Base-by-base conservation (phyloP, 2,888 invertebrate species). In the Sinopyrophorus schimmeli region DNA sequence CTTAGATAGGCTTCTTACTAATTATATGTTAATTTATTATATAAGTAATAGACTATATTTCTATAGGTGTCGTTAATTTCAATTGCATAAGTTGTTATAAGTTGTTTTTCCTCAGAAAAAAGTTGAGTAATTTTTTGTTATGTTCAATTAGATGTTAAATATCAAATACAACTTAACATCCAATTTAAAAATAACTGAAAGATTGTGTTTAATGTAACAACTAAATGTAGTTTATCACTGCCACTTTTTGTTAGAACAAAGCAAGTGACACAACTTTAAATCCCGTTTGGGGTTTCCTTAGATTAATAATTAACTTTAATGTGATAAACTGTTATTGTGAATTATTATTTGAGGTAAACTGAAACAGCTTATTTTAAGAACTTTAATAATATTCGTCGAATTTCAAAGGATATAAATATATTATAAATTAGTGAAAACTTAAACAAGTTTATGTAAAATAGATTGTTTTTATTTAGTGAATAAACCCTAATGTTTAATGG, bases 331-430 rank as follows among this genome's bases (percentile, higher is more conserved):
- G 55, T 41, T 35, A 46, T 41, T 24, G 44, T 51, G 57, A 54
- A 59, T 55, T 54, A 42, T 54, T 56, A 47, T 35, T 44, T 55
- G 64, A 66, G 67, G 65, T 63, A 65, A 67, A 69, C 66, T 65
- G 62, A 62, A 49, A 56, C 56, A 43, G 30, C 31, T 34, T 49
- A 48, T 30, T 38, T 5, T 41, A 43, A 35, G 35, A 37, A 14
- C 23, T 14, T 37, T 24, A 24, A 23, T 21, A 21, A 11, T 37
- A 37, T 37, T 21, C 35, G n/a, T n/a, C n/a, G n/a, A n/a, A n/a
- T n/a, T n/a, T n/a, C n/a, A n/a, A n/a, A n/a, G n/a, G n/a, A n/a
- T n/a, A n/a, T n/a, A n/a, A n/a, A n/a, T n/a, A n/a, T n/a, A n/a
- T n/a, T n/a, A n/a, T n/a, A n/a, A n/a, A n/a, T n/a, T n/a, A n/a